Conservation (phyloP, 2,113 vertebrate species). For the Glaucomys volans region DNA sequence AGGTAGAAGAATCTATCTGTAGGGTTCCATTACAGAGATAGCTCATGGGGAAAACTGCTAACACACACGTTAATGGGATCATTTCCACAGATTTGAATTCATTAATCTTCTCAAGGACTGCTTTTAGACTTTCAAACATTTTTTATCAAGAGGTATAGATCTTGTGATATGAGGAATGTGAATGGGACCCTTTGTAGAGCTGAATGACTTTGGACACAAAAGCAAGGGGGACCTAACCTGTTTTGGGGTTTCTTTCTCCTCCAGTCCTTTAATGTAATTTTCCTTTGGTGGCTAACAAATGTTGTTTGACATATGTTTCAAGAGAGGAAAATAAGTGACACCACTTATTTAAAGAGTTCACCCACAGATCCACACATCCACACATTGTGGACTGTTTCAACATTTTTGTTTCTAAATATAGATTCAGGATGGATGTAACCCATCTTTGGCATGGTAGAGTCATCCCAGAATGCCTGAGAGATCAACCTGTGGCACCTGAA, state of each 20-base stretch:
- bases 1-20: not conserved
- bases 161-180: not conserved
- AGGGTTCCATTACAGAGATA: not conserved
- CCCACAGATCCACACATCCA: not conserved
- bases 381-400: not conserved
- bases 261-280: not conserved
- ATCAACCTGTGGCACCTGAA: not conserved
- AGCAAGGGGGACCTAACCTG: not conserved
- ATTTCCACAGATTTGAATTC: conserved; percentile 40
- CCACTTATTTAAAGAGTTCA: conserved; percentile 54
- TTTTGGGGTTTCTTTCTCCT: not conserved
- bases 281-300: not conserved
- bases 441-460: not conserved
- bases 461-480: not conserved
- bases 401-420: conserved; percentile 52
- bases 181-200: not conserved
- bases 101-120: conserved; percentile 39
- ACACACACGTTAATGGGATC: conserved; percentile 18
- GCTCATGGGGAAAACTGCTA: not conserved
- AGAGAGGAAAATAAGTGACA: conserved; percentile 52
- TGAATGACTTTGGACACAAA: conserved; percentile 23
- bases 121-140: conserved; percentile 43
- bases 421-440: conserved; percentile 13
- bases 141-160: not conserved
- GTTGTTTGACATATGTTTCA: conserved; percentile 22